Evolutionary conservation across 2,797 vertebrate genomes (phyloP).

Genomic region (Triplophysa yarkandensis): DNA sequence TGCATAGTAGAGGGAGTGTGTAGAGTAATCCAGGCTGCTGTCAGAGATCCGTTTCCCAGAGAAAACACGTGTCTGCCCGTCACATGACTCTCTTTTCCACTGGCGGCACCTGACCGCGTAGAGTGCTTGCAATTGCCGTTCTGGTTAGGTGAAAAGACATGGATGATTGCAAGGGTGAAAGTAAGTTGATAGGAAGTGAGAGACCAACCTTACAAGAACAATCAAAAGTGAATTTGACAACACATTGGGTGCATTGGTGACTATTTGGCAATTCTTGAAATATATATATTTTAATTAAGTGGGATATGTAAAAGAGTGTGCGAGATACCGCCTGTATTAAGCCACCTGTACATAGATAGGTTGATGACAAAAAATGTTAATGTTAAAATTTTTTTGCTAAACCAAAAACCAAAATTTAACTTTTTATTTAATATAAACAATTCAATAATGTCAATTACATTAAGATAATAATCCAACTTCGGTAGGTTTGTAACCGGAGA

Average conservation of each 20-base stretch:
- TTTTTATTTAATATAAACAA: no score
- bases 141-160: constrained; percentile 50
- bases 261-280: not conserved
- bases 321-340: not conserved
- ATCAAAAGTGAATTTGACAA: constrained; percentile 25
- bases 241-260: constrained; percentile 12
- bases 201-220: constrained; percentile 53
- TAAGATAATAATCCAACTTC: no score
- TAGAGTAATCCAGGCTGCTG: constrained; percentile 28
- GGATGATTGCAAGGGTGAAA: constrained; percentile 50
- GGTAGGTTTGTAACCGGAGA: not conserved
- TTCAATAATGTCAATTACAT: no score
- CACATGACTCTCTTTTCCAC: constrained; percentile 67
- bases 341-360: not conserved
- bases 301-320: not conserved
- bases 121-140: constrained; percentile 37
- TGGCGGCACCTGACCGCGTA: constrained; percentile 20
- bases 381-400: no score
- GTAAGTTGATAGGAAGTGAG: constrained; percentile 52
- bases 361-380: not conserved
- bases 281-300: not conserved
- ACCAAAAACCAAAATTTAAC: no score
- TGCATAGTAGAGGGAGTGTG: constrained; percentile 59
- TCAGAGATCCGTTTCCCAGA: constrained; percentile 45
- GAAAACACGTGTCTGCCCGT: constrained; percentile 68